These are phyloP conservation scores for Gallinago media DNA, from an alignment of 2,113 vertebrate species.

Conservation along the genomic window DNA sequence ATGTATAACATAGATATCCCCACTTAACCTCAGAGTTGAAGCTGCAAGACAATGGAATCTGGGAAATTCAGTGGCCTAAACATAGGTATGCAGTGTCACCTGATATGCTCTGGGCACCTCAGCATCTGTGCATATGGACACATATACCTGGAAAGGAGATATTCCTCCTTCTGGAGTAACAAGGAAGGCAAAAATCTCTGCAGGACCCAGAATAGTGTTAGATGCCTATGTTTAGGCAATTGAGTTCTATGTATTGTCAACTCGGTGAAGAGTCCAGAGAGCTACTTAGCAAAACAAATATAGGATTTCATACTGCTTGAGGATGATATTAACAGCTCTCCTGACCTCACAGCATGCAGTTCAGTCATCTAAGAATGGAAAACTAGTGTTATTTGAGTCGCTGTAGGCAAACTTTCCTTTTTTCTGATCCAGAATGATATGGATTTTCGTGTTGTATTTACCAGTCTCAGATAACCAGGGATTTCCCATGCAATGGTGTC, in stretches of 20 bases:
- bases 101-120: neutral
- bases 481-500: neutral
- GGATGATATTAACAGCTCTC: neutral
- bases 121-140: too few relatives aligned
- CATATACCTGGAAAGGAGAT: neutral
- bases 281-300: neutral
- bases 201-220: neutral
- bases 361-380: neutral
- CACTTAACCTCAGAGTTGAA: neutral
- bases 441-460: fast-evolving
- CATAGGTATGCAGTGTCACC: neutral
- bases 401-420: neutral
- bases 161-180: neutral
- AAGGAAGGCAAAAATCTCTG: neutral
- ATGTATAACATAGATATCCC: fast-evolving
- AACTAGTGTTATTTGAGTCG: neutral
- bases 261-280: neutral
- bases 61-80: neutral
- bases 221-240: neutral
- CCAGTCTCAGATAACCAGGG: neutral
- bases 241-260: neutral
- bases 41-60: neutral
- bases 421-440: neutral
- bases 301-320: neutral
- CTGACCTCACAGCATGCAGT: neutral